Evolutionary conservation across 2,888 invertebrate species (phyloP).

Genomic region (Pollenia labialis): DNA sequence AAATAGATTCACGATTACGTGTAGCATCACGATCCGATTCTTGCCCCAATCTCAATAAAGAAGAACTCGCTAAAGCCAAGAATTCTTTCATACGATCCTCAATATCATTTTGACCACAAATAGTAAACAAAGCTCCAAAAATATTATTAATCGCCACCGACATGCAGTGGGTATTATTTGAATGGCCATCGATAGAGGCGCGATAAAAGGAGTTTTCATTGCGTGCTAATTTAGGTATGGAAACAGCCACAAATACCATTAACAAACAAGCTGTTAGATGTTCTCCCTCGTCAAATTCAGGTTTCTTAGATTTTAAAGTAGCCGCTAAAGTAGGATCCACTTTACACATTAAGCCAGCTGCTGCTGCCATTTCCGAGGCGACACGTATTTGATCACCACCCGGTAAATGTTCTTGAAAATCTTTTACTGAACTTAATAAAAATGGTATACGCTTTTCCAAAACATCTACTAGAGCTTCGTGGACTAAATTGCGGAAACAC

Average conservation of each 20-base stretch:
- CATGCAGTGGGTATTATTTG: constrained; percentile 99
- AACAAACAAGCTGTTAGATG: constrained; percentile 96
- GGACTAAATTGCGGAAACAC: constrained; percentile 96
- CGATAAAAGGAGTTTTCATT: constrained; percentile 95
- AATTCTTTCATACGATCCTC: constrained; percentile 99
- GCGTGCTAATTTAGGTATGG: constrained; percentile 96
- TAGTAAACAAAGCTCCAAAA: constrained; percentile 97
- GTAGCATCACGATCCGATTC: constrained; percentile 97
- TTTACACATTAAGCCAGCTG: constrained; percentile 96
- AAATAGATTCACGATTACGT: constrained; percentile 97
- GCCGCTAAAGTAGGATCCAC: constrained; percentile 97
- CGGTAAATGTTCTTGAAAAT: constrained; percentile 96
- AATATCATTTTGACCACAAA: constrained; percentile 97
- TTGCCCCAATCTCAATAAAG: constrained; percentile 95
- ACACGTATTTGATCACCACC: constrained; percentile 95
- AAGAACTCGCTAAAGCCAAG: constrained; percentile 95
- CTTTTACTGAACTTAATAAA: constrained; percentile 95
- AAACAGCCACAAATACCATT: constrained; percentile 99
- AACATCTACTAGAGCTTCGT: constrained; percentile 96
- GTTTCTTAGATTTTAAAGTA: constrained; percentile 94
- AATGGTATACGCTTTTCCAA: constrained; percentile 98
- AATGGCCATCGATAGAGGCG: constrained; percentile 95
- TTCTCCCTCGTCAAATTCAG: constrained; percentile 95
- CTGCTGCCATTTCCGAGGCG: constrained; percentile 98
- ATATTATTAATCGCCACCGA: constrained; percentile 98